phyloP scores from a whole-genome alignment of 1,140 invertebrate species.

The Homarus americanus region DNA sequence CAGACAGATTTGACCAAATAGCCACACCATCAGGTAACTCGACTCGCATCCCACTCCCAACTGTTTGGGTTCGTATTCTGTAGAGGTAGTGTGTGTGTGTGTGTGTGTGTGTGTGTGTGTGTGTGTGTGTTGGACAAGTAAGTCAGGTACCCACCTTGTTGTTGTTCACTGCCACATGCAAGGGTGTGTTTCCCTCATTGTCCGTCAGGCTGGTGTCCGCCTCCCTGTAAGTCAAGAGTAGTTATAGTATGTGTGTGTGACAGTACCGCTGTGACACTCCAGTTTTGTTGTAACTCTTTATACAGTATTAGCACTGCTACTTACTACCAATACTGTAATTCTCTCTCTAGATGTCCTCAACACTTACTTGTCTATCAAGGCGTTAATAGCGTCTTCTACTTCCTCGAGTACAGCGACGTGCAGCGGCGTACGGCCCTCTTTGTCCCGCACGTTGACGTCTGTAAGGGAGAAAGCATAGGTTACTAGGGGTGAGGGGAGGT shows the following conservation, averaged over 20 bases:
- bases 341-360: not conserved
- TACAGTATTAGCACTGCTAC: no score
- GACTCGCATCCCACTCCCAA: no score
- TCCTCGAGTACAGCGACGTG: conserved; percentile 89
- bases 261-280: no score
- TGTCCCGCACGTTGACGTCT: conserved; percentile 88
- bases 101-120: no score
- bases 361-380: conserved; percentile 81
- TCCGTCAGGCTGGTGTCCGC: conserved; percentile 86
- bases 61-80: no score
- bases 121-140: not conserved
- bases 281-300: no score
- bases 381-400: conserved; percentile 85
- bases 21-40: no score
- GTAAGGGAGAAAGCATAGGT: conserved; percentile 78
- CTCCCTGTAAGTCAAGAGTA: conserved; percentile 80
- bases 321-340: no score
- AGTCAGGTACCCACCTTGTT: conserved; percentile 82
- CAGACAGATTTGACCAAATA: no score
- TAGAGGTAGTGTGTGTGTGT: no score
- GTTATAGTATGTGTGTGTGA: no score
- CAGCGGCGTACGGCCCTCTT: conserved; percentile 88
- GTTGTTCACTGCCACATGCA: conserved; percentile 88
- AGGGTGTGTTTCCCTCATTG: conserved; percentile 86
- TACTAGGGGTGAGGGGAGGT: not conserved